Evolutionary conservation across 1,140 invertebrate species (phyloP).

Genomic region (Heterodera carotae): DNA sequence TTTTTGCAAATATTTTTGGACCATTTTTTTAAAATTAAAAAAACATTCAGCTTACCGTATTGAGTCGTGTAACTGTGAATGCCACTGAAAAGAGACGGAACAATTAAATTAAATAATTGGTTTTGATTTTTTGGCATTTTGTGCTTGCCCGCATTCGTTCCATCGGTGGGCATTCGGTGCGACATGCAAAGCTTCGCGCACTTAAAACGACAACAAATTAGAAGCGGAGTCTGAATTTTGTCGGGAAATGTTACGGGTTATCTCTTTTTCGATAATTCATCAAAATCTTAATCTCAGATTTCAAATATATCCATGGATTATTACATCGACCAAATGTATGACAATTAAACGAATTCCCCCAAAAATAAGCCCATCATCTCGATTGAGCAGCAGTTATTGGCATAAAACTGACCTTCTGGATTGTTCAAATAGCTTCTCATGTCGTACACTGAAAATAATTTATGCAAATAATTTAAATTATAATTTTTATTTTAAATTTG

Average conservation of each 20-base stretch:
- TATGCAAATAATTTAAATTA: neutral
- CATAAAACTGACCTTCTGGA: conserved; percentile 16
- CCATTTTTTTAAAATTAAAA: conserved; percentile 1
- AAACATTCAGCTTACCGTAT: conserved; percentile 47
- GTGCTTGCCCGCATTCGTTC: conserved; percentile 59
- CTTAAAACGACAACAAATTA: conserved; percentile 35
- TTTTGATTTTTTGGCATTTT: neutral
- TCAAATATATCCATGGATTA: too few relatives aligned
- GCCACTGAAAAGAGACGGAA: conserved; percentile 49
- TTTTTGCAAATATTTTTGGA: neutral
- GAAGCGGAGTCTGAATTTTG: too few relatives aligned
- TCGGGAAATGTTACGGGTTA: too few relatives aligned
- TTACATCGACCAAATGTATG: too few relatives aligned
- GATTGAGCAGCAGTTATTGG: too few relatives aligned
- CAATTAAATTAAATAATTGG: conserved; percentile 5
- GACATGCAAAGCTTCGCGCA: conserved; percentile 62
- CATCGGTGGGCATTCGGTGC: conserved; percentile 53
- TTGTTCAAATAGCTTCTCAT: conserved; percentile 62
- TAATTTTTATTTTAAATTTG: neutral
- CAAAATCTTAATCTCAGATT: too few relatives aligned
- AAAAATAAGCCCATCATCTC: too few relatives aligned
- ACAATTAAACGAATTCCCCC: too few relatives aligned
- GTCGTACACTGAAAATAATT: conserved; percentile 50
- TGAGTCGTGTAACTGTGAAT: conserved; percentile 57
- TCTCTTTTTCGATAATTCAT: too few relatives aligned